Conservation (phyloP, 2,113 vertebrate genomes). For the Caranx ignobilis region DNA sequence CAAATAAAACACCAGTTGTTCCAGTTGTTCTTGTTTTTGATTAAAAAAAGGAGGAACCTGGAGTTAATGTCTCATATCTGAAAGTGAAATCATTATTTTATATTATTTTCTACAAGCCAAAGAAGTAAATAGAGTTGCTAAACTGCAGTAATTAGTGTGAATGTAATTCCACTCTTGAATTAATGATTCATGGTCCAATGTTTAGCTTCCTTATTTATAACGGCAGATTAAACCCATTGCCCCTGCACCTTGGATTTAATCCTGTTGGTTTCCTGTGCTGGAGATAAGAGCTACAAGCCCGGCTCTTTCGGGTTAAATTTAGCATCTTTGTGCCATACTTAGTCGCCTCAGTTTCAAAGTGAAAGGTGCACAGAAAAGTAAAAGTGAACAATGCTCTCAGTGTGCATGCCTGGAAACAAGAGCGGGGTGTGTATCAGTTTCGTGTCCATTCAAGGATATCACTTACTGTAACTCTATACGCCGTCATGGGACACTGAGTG, state of each 20-base stretch:
- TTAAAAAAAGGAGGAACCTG: conserved; percentile 10
- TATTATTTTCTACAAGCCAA: background rate
- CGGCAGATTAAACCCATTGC: conserved; percentile 33
- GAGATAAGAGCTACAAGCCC: conserved; percentile 29
- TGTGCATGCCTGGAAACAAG: conserved; percentile 60
- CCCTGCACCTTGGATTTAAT: conserved; percentile 47
- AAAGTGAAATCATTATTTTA: background rate
- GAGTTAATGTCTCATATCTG: conserved; percentile 22
- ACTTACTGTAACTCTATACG: conserved; percentile 74
- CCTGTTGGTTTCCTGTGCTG: conserved; percentile 57
- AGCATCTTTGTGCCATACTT: conserved; percentile 56
- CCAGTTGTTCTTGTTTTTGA: background rate
- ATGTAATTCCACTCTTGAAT: conserved; percentile 59
- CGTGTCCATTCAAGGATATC: conserved; percentile 74
- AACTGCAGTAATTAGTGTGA: conserved; percentile 37
- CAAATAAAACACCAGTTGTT: background rate
- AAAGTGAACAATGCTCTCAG: conserved; percentile 72
- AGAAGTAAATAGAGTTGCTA: conserved; percentile 31
- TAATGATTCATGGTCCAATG: conserved; percentile 57
- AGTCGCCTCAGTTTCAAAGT: conserved; percentile 46
- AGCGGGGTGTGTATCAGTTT: conserved; percentile 62
- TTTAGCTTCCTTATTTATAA: conserved; percentile 47
- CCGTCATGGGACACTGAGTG: conserved; percentile 63
- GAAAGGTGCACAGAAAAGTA: conserved; percentile 72
- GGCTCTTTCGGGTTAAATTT: conserved; percentile 68